Conservation (phyloP, 1,140 invertebrate genomes). For the Drosophila aff. region DNA sequence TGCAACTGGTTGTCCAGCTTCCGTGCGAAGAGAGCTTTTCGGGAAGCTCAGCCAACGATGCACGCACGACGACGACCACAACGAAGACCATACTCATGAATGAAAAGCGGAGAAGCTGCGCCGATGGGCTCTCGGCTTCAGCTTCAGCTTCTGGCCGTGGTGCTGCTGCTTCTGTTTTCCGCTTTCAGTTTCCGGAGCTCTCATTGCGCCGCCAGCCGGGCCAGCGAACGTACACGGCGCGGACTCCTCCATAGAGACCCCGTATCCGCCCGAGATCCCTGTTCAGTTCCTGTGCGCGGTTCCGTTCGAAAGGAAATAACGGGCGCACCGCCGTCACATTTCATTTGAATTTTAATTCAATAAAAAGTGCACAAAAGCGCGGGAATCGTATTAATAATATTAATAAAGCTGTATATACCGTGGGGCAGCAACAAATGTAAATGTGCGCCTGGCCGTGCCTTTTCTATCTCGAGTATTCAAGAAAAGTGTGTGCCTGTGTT, state of each 20-base stretch:
- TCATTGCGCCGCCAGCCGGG: conserved; percentile 75
- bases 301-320: conserved; percentile 27
- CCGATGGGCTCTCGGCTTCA: conserved; percentile 26
- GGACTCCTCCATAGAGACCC: conserved; percentile 29
- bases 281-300: conserved; percentile 15
- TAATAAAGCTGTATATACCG: conserved; percentile 30
- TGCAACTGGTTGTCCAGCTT: conserved; percentile 71
- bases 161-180: conserved; percentile 40
- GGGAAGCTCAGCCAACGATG: conserved; percentile 46
- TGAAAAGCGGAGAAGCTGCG: conserved; percentile 59
- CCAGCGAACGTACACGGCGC: conserved; percentile 72
- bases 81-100: conserved; percentile 58
- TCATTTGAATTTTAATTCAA: conserved; percentile 80
- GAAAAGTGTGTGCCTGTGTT: conserved; percentile 18
- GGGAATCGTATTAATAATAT: conserved; percentile 31
- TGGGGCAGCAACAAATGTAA: conserved; percentile 55
- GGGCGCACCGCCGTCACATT: conserved; percentile 39
- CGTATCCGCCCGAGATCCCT: conserved; percentile 27
- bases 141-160: conserved; percentile 24
- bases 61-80: neutral
- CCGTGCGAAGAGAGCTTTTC: conserved; percentile 48
- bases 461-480: neutral
- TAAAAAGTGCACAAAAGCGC: conserved; percentile 73
- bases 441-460: conserved; percentile 19
- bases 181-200: conserved; percentile 41